Evolutionary conservation across 2,113 vertebrate genomes (phyloP), one percentile per base, ranked within the genome.

Genomic region (Oryzias woworae): DNA sequence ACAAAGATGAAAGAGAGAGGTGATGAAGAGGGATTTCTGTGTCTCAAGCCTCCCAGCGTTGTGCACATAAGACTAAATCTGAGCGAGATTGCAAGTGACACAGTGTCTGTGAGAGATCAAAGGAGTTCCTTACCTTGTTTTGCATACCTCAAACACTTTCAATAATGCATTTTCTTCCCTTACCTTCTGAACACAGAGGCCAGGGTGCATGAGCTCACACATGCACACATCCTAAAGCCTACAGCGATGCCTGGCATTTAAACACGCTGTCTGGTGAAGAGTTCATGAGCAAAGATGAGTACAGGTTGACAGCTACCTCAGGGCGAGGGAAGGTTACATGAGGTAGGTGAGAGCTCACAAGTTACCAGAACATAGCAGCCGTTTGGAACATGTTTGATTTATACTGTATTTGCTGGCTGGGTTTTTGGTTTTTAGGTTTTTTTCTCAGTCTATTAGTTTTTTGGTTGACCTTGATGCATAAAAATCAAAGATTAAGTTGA

Each of bases 111-210:
- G 48, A 42, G 58, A 77, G 81, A 89, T 90, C 85, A 91, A 88
- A 90, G 85, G 14, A 16, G 61, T 53, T 67, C 36, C 77, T 76
- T 56, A 53, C 74, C 73, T 79, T 80, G 59, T 81, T 85, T 80
- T 85, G 85, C 85, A 85, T 81, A 69, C 69, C 85, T 89, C 80
- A 82, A 87, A 85, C 73, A 65, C 54, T 45, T 78, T 90, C 78
- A 89, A 87, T 85, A 88, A 88, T 89, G 79, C 43, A 87, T 79
- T 80, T 80, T 69, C 71, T 54, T 76, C 41, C 55, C 57, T 49
- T 72, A 84, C 85, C 81, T 69, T 54, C 47, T 14, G 3, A 56
- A 64, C 51, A 36, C 56, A 54, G 43, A 26, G 57, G 26, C 58
- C 59, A 31, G 17, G 44, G 65, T 47, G 54, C 24, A 26, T 13